Base-by-base conservation (phyloP, 2,888 invertebrate genomes). In the Athalia cordata region DNA sequence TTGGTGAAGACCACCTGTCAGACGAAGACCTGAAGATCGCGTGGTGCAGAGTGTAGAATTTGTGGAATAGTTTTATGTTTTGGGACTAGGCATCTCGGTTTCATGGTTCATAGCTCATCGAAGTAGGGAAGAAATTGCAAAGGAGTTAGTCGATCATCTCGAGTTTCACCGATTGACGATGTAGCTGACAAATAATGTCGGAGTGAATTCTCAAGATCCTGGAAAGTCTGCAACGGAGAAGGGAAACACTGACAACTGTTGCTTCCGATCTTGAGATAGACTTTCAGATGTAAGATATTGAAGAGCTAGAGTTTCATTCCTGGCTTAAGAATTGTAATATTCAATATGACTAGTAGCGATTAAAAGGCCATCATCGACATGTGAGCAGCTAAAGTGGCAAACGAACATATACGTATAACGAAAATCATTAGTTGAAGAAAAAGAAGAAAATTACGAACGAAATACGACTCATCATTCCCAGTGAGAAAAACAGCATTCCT, bases 401-500 rank as follows among this genome's bases (percentile, higher is more conserved):
- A 75, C 64, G 75, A 75, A 62, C 15, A 4, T 55, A 6, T 11
- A 55, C 55, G 55, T 47, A 59, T 57, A 72, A 72, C 47, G 59
- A 72, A 62, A 75, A 64, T 29, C 29, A 29, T 75, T 75, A 75
- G 49, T 50, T 62, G 61, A 29, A 29, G 2, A 29, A 29, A 75
- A 75, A 75, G 29, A 29, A 29, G 2, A 29, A 75, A 75, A 75
- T 75, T 62, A 64, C 75, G 75, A 75, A 75, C 75, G 75, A 75
- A 75, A 49, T 61, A 75, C 62, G 50, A 75, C 75, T 61, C 50
- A 75, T 75, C 75, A 75, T 75, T 75, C 75, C 75, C 75, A 77
- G 77, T 68, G 77, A 77, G 68, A 77, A 68, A 77, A 67, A 61
- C 77, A 68, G 77, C 77, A 77, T 77, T 77, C 77, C 77, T 68